These are phyloP conservation scores for Catostylus mosaicus DNA, from an alignment of 30 jellyfish, hydroid and myxozoan species.

Conservation along the genomic window DNA sequence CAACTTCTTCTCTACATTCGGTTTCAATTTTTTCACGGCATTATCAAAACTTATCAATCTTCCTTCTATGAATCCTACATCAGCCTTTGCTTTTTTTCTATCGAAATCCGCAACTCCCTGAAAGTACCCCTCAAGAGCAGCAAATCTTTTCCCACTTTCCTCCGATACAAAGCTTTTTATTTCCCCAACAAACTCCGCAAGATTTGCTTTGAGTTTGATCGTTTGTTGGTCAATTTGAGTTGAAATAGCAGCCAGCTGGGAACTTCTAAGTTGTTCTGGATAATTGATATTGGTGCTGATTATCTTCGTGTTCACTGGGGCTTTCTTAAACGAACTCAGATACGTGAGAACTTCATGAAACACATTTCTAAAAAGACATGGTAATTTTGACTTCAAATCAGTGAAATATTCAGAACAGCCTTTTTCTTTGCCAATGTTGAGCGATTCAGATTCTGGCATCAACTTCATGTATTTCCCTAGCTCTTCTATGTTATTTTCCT, in stretches of 20 bases:
- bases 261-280: conserved; percentile 7
- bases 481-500: conserved; percentile 17
- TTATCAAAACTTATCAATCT: conserved; percentile 26
- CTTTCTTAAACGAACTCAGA: neutral
- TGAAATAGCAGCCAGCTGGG: conserved; percentile 33
- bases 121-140: conserved; percentile 51
- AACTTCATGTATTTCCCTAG: conserved; percentile 7
- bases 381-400: conserved; percentile 11
- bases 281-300: conserved; percentile 5
- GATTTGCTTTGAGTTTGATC: conserved; percentile 6
- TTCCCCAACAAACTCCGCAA: conserved; percentile 38
- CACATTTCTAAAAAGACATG: conserved; percentile 18
- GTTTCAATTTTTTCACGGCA: conserved; percentile 10
- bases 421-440: neutral
- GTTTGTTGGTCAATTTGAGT: conserved; percentile 33
- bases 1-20: conserved; percentile 7
- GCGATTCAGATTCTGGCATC: conserved; percentile 9
- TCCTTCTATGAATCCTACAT: conserved; percentile 21
- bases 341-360: conserved; percentile 6
- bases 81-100: conserved; percentile 47
- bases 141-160: conserved; percentile 28
- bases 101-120: conserved; percentile 56
- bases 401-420: conserved; percentile 25
- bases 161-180: conserved; percentile 41
- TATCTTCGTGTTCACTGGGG: conserved; percentile 44